Conservation (phyloP, 2,888 invertebrate species). For the Drosophila lacicola region DNA sequence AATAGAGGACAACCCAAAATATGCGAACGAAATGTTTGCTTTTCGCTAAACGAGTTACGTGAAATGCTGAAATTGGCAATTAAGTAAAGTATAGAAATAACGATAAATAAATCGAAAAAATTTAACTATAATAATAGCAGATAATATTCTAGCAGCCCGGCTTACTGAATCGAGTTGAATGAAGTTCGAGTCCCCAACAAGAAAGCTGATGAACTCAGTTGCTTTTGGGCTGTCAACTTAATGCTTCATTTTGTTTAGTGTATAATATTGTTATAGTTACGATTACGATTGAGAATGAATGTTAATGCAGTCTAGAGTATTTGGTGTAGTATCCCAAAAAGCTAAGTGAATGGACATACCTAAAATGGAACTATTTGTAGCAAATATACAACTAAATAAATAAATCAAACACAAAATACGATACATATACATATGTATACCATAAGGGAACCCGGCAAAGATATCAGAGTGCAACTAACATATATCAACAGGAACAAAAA, state of each 20-base stretch:
- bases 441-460: constrained; percentile 45
- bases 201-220: neutral
- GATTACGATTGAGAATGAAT: constrained; percentile 48
- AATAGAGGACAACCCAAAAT: constrained; percentile 29
- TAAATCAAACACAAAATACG: constrained; percentile 5
- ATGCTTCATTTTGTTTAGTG: constrained; percentile 71
- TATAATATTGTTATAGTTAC: constrained; percentile 69
- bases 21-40: constrained; percentile 42
- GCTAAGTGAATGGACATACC: constrained; percentile 10
- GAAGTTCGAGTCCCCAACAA: too few species aligned
- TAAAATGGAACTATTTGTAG: constrained; percentile 47
- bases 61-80: constrained; percentile 78
- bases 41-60: constrained; percentile 29
- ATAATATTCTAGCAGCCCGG: constrained; percentile 21
- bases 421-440: constrained; percentile 21
- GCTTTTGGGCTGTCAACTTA: constrained; percentile 25
- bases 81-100: constrained; percentile 57
- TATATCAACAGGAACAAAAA: constrained; percentile 56
- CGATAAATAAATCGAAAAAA: constrained; percentile 24
- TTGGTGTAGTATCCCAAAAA: constrained; percentile 13
- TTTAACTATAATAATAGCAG: constrained; percentile 24
- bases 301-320: constrained; percentile 45
- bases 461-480: constrained; percentile 71
- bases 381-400: constrained; percentile 30
- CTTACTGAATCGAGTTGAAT: neutral